These are phyloP conservation scores for Larimichthys polyactis DNA, from an alignment of 2,113 vertebrate genomes.

Conservation along the genomic window DNA sequence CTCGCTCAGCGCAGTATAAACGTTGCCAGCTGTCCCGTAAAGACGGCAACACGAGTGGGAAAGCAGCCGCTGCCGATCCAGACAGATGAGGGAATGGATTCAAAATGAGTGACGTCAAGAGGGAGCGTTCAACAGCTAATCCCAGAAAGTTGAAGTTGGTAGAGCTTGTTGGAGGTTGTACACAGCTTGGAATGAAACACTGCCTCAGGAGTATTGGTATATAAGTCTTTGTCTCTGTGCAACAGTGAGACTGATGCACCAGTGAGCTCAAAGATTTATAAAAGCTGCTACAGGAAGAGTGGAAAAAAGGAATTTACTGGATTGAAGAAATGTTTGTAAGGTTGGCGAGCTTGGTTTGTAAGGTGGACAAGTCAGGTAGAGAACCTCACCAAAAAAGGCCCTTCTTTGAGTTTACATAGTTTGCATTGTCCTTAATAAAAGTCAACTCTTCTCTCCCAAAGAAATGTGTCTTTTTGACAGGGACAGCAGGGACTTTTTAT, in stretches of 20 bases:
- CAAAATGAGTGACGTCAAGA: conserved; percentile 57
- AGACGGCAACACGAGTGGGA: conserved; percentile 37
- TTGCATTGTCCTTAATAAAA: too few relatives aligned
- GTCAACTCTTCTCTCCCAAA: too few relatives aligned
- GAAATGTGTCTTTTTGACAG: too few relatives aligned
- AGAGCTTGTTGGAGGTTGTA: neutral
- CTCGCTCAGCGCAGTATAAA: conserved; percentile 40
- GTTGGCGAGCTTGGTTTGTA: too few relatives aligned
- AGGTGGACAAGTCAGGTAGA: too few relatives aligned
- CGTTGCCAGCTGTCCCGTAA: conserved; percentile 67
- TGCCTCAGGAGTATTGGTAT: neutral
- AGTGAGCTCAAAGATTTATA: neutral
- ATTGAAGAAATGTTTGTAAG: too few relatives aligned
- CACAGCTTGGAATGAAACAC: conserved; percentile 7
- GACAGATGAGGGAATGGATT: conserved; percentile 62
- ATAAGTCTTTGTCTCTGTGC: neutral
- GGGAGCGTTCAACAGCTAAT: conserved; percentile 24
- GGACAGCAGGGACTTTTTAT: too few relatives aligned
- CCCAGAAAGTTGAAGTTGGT: neutral
- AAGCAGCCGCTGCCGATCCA: conserved; percentile 32
- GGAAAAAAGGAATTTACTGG: too few relatives aligned
- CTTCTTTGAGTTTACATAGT: too few relatives aligned
- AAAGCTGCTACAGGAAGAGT: neutral
- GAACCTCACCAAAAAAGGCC: too few relatives aligned
- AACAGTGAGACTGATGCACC: neutral